A percentile compares a stretch with the other conserved stretches of the same genome.
Conservation (phyloP, 2,797 vertebrate genomes). For the Moxostoma hubbsi region DNA sequence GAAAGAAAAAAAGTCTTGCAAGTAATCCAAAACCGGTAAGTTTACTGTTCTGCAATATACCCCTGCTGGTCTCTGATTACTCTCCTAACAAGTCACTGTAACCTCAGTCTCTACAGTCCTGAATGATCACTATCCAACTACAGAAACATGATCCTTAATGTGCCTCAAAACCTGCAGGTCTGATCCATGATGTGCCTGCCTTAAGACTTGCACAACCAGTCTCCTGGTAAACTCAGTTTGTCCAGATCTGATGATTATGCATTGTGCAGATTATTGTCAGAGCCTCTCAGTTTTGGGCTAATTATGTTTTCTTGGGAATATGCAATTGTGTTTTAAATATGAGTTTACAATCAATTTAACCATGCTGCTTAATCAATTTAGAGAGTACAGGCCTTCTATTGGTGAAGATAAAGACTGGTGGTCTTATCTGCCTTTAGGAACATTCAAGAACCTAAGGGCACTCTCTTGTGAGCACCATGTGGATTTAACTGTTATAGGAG, state of each 20-base stretch:
- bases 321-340: not conserved
- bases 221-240: not conserved
- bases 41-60: not conserved
- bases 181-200: slow-evolving; percentile 5
- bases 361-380: no score
- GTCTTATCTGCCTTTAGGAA: not conserved
- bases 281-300: not conserved
- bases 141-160: slow-evolving; percentile 63
- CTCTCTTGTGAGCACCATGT: not conserved
- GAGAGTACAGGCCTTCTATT: no score
- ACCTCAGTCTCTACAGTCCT: slow-evolving; percentile 27
- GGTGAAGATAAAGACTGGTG: not conserved
- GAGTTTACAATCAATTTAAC: no score
- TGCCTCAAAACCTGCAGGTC: slow-evolving; percentile 46
- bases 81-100: slow-evolving; percentile 31
- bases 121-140: slow-evolving; percentile 8
- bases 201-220: slow-evolving; percentile 10
- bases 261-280: slow-evolving; percentile 13
- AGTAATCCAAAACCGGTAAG: slow-evolving; percentile 44
- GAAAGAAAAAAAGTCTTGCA: not conserved
- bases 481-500: not conserved
- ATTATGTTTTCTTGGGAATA: not conserved
- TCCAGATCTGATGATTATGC: not conserved
- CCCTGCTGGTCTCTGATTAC: slow-evolving; percentile 43
- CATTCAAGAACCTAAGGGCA: not conserved